Evolutionary conservation across 1,140 invertebrate species (phyloP), one percentile per base, ranked within the genome.

Genomic region (Drosophila prosaltans): DNA sequence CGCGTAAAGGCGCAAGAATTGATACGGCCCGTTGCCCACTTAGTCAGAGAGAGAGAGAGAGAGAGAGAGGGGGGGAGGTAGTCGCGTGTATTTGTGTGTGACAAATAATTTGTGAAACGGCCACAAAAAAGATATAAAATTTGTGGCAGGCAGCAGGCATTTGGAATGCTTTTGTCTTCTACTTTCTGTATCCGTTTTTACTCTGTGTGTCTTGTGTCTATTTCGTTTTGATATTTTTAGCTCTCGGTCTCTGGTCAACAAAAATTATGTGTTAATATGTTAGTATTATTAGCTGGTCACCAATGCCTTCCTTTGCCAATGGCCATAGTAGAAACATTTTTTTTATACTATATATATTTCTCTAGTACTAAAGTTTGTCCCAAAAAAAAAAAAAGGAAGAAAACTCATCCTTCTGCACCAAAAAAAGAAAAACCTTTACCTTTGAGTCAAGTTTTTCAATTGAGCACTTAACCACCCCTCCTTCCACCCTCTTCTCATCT

Each of bases 221-320:
- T 72, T 78, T 63, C 69, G 69, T 68, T 69, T 62, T 48, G 54
- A 30, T 79, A 61, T 64, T 78, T 79, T 72, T 79, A 39, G 66
- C 74, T 72, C 67, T 71, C 68, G 81, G 68, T 64, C 64, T 63
- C 72, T 78, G 81, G 78, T 78, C 45, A 21, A 82, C 58, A 77
- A 59, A 67, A 86, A 86, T 86, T 86, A 86, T 86, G 83, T 86
- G 83, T 86, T 86, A 86, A 86, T 86, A 86, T 86, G 76, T 83
- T 86, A 77, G 83, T 86, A 86, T 86, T 86, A 86, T 86, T 86
- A 86, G 83, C 84, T 83, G 84, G 69, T 78, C 45, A 26, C 26
- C 26, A 36, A 36, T 36, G 32, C 6, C 32, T 36, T 16, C 16
- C 16, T 16, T 16, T 36, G 32, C 32, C 32, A 36, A 36, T 36